Conservation (phyloP, 2,113 vertebrate species). For the Pycnonotus jocosus region DNA sequence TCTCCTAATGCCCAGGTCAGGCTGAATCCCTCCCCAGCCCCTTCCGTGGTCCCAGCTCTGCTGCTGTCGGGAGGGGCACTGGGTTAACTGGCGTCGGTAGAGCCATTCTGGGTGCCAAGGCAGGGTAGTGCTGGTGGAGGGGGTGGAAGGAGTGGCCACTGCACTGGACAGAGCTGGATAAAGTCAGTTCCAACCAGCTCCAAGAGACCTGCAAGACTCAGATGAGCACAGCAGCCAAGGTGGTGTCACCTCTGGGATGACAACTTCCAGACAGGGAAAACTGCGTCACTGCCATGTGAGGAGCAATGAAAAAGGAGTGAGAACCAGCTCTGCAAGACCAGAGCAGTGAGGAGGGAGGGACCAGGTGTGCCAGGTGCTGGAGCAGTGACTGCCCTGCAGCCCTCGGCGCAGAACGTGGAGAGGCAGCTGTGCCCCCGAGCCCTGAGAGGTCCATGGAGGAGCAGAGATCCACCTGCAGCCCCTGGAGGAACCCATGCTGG, state of each 20-base stretch:
- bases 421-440: not conserved
- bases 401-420: rapidly evolving
- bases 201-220: not conserved
- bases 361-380: rapidly evolving
- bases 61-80: not conserved
- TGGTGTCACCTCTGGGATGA: not conserved
- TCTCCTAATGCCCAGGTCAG: not conserved
- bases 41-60: not conserved
- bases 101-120: not conserved
- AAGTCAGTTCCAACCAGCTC: not conserved
- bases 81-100: not conserved
- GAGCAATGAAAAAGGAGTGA: not conserved
- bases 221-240: not conserved
- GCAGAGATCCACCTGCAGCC: not conserved
- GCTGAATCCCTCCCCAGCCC: not conserved
- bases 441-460: not conserved
- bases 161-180: rapidly evolving
- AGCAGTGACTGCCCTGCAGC: not conserved
- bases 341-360: not conserved
- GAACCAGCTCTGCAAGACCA: not conserved
- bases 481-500: rapidly evolving
- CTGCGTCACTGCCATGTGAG: not conserved
- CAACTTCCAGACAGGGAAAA: not conserved
- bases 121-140: not conserved
- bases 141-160: not conserved